Evolutionary conservation across 92 coral and sea anemone species (phyloP).

Genomic region (Bergia puertoricense): DNA sequence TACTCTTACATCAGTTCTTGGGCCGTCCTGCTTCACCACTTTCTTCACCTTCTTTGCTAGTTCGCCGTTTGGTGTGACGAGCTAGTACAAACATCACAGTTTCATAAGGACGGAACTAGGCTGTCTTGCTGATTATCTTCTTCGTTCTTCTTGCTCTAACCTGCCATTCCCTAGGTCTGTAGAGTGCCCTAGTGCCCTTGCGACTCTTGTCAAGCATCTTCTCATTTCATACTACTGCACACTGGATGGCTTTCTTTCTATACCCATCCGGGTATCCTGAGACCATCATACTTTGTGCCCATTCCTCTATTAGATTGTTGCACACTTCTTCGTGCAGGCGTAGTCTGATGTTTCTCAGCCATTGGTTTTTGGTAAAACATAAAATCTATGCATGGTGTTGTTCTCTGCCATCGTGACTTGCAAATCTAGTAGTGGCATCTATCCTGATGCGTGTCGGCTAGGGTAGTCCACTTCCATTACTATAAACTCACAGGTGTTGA

Average conservation of each 20-base stretch:
- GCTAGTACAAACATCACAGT: slow-evolving; percentile 5
- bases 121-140: background rate
- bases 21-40: background rate
- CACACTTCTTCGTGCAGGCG: background rate
- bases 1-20: background rate
- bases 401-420: background rate
- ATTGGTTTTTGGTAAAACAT: too few species aligned
- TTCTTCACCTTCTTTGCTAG: slow-evolving; percentile 1
- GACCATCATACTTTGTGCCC: background rate
- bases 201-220: background rate
- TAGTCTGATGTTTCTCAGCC: background rate
- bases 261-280: slow-evolving; percentile 1
- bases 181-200: background rate
- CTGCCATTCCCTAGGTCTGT: background rate
- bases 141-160: background rate
- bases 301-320: background rate
- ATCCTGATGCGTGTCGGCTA: background rate
- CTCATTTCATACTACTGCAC: background rate
- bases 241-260: background rate
- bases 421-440: slow-evolving; percentile 5
- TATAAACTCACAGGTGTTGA: background rate
- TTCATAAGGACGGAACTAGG: background rate
- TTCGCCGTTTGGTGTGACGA: background rate
- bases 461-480: too few species aligned
- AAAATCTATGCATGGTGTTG: too few species aligned